Conservation (phyloP, 2,888 invertebrate species). For the Andrena praecox region DNA sequence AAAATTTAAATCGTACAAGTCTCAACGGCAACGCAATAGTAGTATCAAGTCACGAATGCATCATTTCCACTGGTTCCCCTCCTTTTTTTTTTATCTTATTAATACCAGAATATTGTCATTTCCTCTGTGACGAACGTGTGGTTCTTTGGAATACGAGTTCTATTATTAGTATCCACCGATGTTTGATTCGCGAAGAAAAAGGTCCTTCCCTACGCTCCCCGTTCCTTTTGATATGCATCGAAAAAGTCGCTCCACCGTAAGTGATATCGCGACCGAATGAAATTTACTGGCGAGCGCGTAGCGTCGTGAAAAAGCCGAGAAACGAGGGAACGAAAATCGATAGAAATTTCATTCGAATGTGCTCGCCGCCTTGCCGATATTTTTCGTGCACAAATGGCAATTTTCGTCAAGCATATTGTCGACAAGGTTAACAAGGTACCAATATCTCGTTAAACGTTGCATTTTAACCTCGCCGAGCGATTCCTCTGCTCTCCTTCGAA, state of each 20-base stretch:
- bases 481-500: background rate
- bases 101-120: conserved; percentile 20
- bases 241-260: conserved; percentile 54
- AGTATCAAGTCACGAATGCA: background rate
- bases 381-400: conserved; percentile 41
- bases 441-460: conserved; percentile 22
- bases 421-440: conserved; percentile 55
- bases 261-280: conserved; percentile 35
- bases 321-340: conserved; percentile 29
- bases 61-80: background rate
- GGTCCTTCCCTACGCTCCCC: conserved; percentile 30
- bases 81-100: conserved; percentile 4
- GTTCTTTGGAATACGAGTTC: conserved; percentile 52
- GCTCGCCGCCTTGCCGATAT: conserved; percentile 12
- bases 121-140: conserved; percentile 19
- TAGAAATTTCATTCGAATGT: conserved; percentile 36
- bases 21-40: background rate
- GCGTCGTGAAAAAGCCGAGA: conserved; percentile 33
- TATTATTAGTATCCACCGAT: conserved; percentile 53
- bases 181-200: conserved; percentile 55
- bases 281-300: conserved; percentile 32
- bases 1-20: too few relatives aligned
- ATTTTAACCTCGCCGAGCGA: conserved; percentile 3
- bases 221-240: conserved; percentile 56
- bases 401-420: conserved; percentile 42